Evolutionary conservation across 2,797 vertebrate genomes (phyloP).

Genomic region (Paramormyrops hopkinsi): DNA sequence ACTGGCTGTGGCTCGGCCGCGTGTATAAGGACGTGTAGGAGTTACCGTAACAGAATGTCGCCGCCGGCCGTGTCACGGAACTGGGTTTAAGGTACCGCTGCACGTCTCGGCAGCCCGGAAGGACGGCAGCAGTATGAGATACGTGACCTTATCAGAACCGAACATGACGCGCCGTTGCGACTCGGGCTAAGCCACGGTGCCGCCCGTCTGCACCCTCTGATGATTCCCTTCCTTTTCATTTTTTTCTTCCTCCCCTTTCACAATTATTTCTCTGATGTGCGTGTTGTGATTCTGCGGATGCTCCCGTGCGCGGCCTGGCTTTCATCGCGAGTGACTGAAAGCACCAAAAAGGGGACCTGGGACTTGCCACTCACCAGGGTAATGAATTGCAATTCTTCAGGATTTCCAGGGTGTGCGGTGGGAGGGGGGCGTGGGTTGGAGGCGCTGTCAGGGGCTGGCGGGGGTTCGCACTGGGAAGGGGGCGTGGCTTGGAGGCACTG

Average conservation of each 20-base stretch:
- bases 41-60: not conserved
- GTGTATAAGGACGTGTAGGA: not conserved
- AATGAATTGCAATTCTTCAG: slow-evolving; percentile 82
- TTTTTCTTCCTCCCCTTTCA: not conserved
- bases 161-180: not conserved
- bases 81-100: not conserved
- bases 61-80: not conserved
- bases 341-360: slow-evolving; percentile 73
- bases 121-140: not conserved
- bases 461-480: not conserved
- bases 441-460: not conserved
- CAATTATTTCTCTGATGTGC: slow-evolving; percentile 43
- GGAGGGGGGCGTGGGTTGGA: not conserved
- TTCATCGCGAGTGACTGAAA: slow-evolving; percentile 72
- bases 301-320: slow-evolving; percentile 69
- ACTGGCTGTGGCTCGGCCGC: not conserved
- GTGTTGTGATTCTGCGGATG: slow-evolving; percentile 77
- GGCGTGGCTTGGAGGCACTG: not conserved
- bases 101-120: not conserved
- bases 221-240: not conserved
- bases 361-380: slow-evolving; percentile 76
- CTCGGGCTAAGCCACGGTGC: not conserved
- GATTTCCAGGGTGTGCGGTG: slow-evolving; percentile 47
- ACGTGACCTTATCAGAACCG: not conserved
- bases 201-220: not conserved